Base-by-base conservation (phyloP, 23 tunicate genomes). In the Oikopleura vanhoeffeni region DNA sequence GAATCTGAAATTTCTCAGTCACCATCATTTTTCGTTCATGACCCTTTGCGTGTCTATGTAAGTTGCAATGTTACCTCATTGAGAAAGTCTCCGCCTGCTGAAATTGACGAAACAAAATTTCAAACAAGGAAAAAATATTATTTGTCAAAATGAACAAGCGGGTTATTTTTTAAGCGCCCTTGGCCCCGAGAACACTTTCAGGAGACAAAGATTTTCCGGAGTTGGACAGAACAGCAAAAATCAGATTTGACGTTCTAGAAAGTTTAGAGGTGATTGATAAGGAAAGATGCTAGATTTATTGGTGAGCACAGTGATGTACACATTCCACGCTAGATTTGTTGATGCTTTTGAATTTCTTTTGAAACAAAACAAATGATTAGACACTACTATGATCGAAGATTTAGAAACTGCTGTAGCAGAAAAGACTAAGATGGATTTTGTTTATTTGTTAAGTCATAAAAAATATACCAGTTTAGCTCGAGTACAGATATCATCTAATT, bases 151-250 rank as follows among this genome's bases (percentile, higher is more conserved):
- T 18, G 32, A 71, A 33, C 32, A 18, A 18, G 38, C 4, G 32
- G 38, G 3, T 13, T 71, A 18, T 71, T 71, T 13, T 32, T 71
- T 4, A 28, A 33, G 34, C 4, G 36, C 2, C 34, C 38, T 71
- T 71, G 27, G 27, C 36, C 79, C 3, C 27, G 79, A 24, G 79
- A 71, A 38, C 79, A 71, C 38, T 71, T 18, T 4, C 27, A 2
- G 79, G 79, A 71, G 79, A 71, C 35, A 71, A 71, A 30, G 79
- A 18, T 24, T 71, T 71, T 71, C 79, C 36, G 36, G 79, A n/a
- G n/a, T n/a, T 71, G 34, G 32, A 71, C 3, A 28, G 27, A 28
- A 30, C 27, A 33, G 2, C 34, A 2, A 18, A 71, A 71, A 30
- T 2, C 27, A 32, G 2, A 38, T 71, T 71, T 2, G 32, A 32